Evolutionary conservation across 2,888 invertebrate genomes (phyloP), one percentile per base, ranked within the genome.

Genomic region (Drosophila neotestacea): DNA sequence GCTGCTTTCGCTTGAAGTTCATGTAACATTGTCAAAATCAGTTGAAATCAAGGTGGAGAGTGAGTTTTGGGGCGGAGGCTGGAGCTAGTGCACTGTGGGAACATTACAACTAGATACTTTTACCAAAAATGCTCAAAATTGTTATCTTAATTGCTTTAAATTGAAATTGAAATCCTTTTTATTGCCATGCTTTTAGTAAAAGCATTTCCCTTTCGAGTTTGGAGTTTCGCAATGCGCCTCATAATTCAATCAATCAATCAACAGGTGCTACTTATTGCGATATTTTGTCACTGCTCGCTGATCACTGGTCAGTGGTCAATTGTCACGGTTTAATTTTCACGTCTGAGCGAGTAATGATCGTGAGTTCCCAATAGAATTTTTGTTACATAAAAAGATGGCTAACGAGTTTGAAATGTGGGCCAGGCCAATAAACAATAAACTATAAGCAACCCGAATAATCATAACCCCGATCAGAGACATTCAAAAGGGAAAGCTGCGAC

Each of bases 11-110:
- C 88, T 84, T 84, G 87, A 91, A 91, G 90, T 90, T 91, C 91
- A 91, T 91, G 90, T 91, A 91, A 91, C 91, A 90, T 89, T 90
- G 90, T 88, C 90, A 91, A 90, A 88, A 86, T 52, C 85, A 70
- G 71, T 76, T 75, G 65, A 79, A 52, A 13, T 47, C 28, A n/a
- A 7, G 30, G 42, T 41, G 2, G 38, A 16, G 54, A 51, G 16
- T 47, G 52, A 30, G 52, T 10, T 58, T 58, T 63, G 56, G 39
- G 59, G 30, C 39, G 32, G 60, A 36, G 54, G 58, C 32, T 75
- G 39, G 16, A 47, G 63, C 48, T 56, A 42, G 32, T 67, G 73
- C 62, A 76, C 59, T 79, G 77, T 78, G 78, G 78, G 73, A 78
- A 72, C 42, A 51, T 46, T 41, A 58, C 65, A 22, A 41, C 60